Conservation (phyloP, 2,888 invertebrate species). For the Nycteola revayana region DNA sequence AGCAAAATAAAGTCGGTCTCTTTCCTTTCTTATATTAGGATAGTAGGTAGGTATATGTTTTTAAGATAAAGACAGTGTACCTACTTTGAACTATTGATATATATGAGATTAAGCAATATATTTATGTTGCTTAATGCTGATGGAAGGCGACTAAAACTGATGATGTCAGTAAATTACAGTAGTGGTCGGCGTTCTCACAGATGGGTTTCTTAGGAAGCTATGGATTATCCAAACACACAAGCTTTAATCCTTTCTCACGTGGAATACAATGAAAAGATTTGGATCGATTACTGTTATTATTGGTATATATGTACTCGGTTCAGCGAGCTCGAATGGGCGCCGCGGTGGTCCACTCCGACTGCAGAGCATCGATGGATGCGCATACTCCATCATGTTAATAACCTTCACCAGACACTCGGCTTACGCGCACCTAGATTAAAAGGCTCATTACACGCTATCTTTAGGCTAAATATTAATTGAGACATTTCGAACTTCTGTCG, state of each 20-base stretch:
- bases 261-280: conserved; percentile 64
- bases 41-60: no score
- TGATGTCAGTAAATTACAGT: no score
- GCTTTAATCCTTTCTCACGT: conserved; percentile 70
- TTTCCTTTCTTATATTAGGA: no score
- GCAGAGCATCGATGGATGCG: conserved; percentile 52
- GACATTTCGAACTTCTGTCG: conserved; percentile 70
- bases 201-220: conserved; percentile 28
- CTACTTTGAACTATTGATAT: conserved; percentile 11
- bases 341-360: conserved; percentile 59
- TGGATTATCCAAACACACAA: conserved; percentile 70
- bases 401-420: conserved; percentile 69
- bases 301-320: conserved; percentile 41
- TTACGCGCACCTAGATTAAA: conserved; percentile 74
- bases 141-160: conserved; percentile 40
- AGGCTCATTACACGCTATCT: conserved; percentile 73
- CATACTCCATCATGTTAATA: conserved; percentile 75
- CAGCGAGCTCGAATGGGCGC: conserved; percentile 37
- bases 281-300: conserved; percentile 62
- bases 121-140: conserved; percentile 26
- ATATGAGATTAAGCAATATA: conserved; percentile 27
- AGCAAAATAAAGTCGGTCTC: no score
- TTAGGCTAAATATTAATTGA: conserved; percentile 80
- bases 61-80: no score
- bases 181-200: conserved; percentile 57